Base-by-base conservation (phyloP, 37 sponge, comb jelly and placozoan species). In the Eunapius fragilis region DNA sequence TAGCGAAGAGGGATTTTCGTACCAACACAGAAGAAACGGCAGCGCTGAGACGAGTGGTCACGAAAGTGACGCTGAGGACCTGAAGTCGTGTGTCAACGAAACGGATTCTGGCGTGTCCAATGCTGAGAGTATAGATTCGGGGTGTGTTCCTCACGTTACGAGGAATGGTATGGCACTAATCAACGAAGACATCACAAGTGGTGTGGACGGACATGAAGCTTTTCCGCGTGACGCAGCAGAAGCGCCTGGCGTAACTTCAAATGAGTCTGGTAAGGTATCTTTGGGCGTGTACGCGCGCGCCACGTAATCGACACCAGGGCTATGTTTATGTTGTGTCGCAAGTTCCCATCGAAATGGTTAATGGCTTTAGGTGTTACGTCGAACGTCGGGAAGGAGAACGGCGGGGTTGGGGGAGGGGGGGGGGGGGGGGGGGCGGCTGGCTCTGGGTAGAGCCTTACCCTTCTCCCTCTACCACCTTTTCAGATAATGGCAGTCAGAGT, bases 81-180 rank as follows among this genome's bases (percentile, higher is more conserved):
- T 58, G 19, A 58, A 58, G 58, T 58, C 58, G 58, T 58, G 14
- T 19, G 14, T 30, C 30, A 85, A 32, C 25, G 48, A 58, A 17
- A 73, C 87, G 6, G 87, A 87, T 75, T 81, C 83, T 45, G 88
- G 83, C 26, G 88, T 88, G 31, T 88, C 88, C 11, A 88, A 87
- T 67, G 49, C 75, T 31, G 81, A 78, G 36, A 82, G 88, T 22
- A 47, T 88, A 67, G 32, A 74, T 25, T 85, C 77, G 6, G 85
- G 77, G 45, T 38, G 79, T 11, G 11, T 76, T 47, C 77, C 26
- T 23, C 36, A 36, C 31, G 36, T 36, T 26, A 32, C 37, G 24
- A 76, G 14, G 17, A 58, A 58, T 11, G 58, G 58, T 12, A 58
- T 58, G 58, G 22, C 14, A 58, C 0, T 41, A 41, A 41, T 41